phyloP scores from a whole-genome alignment of 1,140 invertebrate genomes.

The Temnothorax longispinosus region DNA sequence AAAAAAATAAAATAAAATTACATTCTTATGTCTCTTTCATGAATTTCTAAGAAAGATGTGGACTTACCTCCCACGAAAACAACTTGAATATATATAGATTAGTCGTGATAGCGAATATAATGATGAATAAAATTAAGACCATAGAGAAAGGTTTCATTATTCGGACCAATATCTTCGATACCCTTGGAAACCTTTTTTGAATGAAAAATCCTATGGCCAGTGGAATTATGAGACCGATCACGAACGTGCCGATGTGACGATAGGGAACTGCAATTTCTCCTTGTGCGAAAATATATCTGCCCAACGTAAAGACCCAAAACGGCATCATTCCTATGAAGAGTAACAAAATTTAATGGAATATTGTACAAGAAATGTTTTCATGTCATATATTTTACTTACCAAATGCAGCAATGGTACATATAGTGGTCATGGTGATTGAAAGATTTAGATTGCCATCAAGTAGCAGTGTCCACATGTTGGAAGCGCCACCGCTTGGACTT shows the following conservation, averaged over 20 bases:
- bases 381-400: constrained; percentile 85
- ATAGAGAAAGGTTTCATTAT: constrained; percentile 95
- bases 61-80: constrained; percentile 94
- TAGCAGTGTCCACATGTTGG: constrained; percentile 97
- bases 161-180: constrained; percentile 90
- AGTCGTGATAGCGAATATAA: constrained; percentile 96
- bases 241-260: constrained; percentile 90
- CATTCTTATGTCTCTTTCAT: background rate
- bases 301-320: constrained; percentile 97
- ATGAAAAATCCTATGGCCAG: constrained; percentile 92
- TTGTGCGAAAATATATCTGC: constrained; percentile 91
- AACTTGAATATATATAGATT: constrained; percentile 96
- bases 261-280: constrained; percentile 93
- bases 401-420: constrained; percentile 94
- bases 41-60: constrained; percentile 18
- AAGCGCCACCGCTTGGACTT: constrained; percentile 96
- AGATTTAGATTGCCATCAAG: constrained; percentile 95
- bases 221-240: constrained; percentile 93
- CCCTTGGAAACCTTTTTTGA: constrained; percentile 89
- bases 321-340: constrained; percentile 94
- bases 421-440: constrained; percentile 96
- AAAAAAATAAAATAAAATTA: constrained; percentile 61
- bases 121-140: constrained; percentile 94
- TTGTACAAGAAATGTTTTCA: background rate
- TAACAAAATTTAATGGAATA: constrained; percentile 65